These are phyloP conservation scores for Parapsyche elsis DNA, from an alignment of 1,140 invertebrate species.

Conservation along the genomic window DNA sequence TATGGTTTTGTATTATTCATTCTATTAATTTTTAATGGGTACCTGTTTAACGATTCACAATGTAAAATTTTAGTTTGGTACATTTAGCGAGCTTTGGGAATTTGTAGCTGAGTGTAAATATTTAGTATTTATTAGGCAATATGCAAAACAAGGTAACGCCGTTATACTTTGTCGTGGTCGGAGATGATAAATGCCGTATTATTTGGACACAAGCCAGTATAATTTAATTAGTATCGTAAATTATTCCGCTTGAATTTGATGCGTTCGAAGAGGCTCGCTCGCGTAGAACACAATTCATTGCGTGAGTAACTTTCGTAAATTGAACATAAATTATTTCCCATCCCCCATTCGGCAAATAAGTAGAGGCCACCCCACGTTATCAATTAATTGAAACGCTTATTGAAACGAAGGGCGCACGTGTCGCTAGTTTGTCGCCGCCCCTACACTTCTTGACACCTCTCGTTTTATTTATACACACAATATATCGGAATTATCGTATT, in stretches of 20 bases:
- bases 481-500: no score
- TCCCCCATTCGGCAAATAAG: neutral
- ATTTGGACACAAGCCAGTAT: constrained; percentile 5
- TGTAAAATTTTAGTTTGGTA: no score
- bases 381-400: constrained; percentile 31
- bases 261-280: constrained; percentile 5
- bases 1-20: no score
- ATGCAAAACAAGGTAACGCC: neutral
- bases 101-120: no score
- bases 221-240: constrained; percentile 37
- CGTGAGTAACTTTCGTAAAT: constrained; percentile 33
- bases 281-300: constrained; percentile 8
- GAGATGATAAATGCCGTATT: constrained; percentile 8
- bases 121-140: no score
- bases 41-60: no score
- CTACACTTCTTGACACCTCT: neutral
- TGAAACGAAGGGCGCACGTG: neutral
- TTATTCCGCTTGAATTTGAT: constrained; percentile 26
- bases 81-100: no score
- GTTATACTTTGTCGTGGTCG: neutral
- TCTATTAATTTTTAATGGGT: no score
- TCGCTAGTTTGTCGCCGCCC: neutral
- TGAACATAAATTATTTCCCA: constrained; percentile 38
- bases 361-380: constrained; percentile 22
- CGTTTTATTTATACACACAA: neutral